Percentiles rank a stretch among this genome's conserved stretches.
Evolutionary conservation across 2,797 vertebrate genomes (phyloP).

Genomic region (Smutsia temminckii): DNA sequence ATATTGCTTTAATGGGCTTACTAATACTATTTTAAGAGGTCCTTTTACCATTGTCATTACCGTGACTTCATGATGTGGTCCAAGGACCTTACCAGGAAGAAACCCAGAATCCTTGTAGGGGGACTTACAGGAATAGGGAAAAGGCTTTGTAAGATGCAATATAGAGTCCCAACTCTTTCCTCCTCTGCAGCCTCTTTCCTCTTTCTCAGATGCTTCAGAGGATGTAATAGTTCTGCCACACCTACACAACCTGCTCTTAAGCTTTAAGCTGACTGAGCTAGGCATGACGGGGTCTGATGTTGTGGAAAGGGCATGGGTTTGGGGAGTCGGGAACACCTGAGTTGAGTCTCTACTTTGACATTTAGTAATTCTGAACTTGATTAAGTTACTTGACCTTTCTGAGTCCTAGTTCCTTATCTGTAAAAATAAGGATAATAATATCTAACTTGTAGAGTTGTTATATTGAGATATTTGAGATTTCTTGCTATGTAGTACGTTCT

Average conservation of each 20-base stretch:
- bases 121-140: neutral
- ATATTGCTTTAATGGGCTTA: conserved; percentile 31
- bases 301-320: neutral
- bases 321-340: neutral
- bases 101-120: neutral
- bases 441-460: neutral
- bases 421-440: neutral
- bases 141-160: neutral
- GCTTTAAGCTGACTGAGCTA: neutral
- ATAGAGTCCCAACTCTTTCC: neutral
- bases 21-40: conserved; percentile 3
- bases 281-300: neutral
- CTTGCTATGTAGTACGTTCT: neutral
- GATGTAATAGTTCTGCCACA: neutral
- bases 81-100: neutral
- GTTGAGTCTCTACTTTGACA: neutral
- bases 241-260: neutral
- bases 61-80: neutral
- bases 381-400: neutral
- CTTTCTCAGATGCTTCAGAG: neutral
- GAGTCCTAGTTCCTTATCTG: neutral
- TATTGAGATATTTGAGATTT: neutral
- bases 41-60: conserved; percentile 6
- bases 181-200: neutral
- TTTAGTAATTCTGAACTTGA: neutral